Evolutionary conservation across 2,797 vertebrate species (phyloP).

Genomic region (Pangasius larnaudii): DNA sequence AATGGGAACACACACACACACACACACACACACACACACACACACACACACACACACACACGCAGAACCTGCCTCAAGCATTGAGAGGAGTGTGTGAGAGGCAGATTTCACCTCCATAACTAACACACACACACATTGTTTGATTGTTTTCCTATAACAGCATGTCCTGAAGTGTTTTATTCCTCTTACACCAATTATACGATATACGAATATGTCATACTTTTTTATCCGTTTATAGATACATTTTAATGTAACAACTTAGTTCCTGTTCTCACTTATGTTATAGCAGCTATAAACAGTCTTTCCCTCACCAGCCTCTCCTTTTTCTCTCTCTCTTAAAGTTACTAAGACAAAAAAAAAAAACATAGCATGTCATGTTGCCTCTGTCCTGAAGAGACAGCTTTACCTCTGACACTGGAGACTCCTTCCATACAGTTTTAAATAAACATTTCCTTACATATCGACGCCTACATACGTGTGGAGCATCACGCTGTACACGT

Average conservation of each 20-base stretch:
- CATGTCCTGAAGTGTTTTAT: background rate
- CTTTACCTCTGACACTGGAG: background rate
- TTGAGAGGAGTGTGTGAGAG: background rate
- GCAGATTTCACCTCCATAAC: background rate
- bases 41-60: background rate
- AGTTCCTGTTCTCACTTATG: background rate
- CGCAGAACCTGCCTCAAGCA: background rate
- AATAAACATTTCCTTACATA: background rate
- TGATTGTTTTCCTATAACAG: background rate
- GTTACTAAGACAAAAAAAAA: background rate
- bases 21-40: slow-evolving; percentile 7
- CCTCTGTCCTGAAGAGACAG: background rate
- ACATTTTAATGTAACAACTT: background rate
- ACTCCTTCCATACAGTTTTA: background rate
- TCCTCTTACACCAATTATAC: background rate
- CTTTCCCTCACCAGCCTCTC: background rate
- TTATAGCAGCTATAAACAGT: background rate
- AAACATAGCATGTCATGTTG: background rate
- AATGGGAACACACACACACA: background rate
- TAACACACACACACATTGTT: background rate
- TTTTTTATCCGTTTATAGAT: background rate
- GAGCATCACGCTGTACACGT: background rate
- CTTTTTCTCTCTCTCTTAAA: background rate
- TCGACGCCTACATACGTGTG: no score
- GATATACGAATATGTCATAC: no score